Base-by-base conservation (phyloP, 2,797 vertebrate species). In the Sebastes matsubarae region DNA sequence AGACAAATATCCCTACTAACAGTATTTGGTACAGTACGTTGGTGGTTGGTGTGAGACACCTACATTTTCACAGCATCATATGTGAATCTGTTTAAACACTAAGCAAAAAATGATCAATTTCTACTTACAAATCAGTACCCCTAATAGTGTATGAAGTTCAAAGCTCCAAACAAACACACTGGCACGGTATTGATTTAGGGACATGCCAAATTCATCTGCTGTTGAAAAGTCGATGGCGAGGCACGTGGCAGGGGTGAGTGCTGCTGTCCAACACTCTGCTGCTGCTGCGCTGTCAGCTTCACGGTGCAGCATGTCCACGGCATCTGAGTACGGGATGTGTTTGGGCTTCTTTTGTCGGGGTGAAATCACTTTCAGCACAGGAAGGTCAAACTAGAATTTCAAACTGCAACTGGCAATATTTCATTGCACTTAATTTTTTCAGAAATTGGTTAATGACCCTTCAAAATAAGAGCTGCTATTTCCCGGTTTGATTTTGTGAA, bases 201-300 rank as follows among this genome's bases (percentile, higher is more conserved):
- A 78, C 79, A 91, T 75, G 87, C 86, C 82, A 89, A 91, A 92
- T 90, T 92, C 85, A 89, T 93, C 77, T 81, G 88, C 72, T 83
- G 89, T 67, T 61, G 71, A 87, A 82, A 86, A 71, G 84, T 93
- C 91, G 5, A 93, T 93, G 77, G 36, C 0, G 75, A 24, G 30
- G 77, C 94, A 95, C 89, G 88, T 93, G 91, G 89, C 89, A 25
- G 63, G 34, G 73, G 66, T 60, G 79, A 84, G 88, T 83, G 87
- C 76, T 73, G 80, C 76, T 70, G 38, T 54, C 18, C 60, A 8
- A 4, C 74, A 22, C 63, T 70, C 52, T 46, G 30, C 34, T 57
- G 30, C 34, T 57, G 67, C 68, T 71, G 67, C 25, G 5, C 63
- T 8, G n/a, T 24, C 22, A 11, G 60, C 46, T 11, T 46, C 50